Conservation (phyloP, 2,888 invertebrate genomes). For the Caenorhabditis sp. region DNA sequence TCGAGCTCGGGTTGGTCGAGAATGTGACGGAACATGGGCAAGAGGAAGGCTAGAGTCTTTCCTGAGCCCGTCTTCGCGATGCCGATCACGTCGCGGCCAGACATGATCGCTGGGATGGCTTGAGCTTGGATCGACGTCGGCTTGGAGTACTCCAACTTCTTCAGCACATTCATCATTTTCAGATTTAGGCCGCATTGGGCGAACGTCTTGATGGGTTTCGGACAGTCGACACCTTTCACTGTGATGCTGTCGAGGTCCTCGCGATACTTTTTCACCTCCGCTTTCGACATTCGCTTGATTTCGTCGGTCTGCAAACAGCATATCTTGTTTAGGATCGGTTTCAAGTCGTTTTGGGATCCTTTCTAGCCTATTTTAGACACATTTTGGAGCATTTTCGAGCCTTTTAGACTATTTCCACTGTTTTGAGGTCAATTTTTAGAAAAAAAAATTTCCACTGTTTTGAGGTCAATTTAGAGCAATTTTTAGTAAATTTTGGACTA, state of each 20-base stretch:
- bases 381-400: too few relatives aligned
- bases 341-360: too few relatives aligned
- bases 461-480: too few relatives aligned
- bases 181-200: constrained; percentile 98
- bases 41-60: constrained; percentile 96
- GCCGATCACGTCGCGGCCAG: constrained; percentile 86
- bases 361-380: too few relatives aligned
- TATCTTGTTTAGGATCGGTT: neutral
- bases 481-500: too few relatives aligned
- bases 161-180: constrained; percentile 94
- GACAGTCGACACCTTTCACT: constrained; percentile 85
- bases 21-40: constrained; percentile 98
- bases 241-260: constrained; percentile 94
- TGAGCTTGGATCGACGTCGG: constrained; percentile 99
- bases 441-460: too few relatives aligned
- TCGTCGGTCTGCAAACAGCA: constrained; percentile 88
- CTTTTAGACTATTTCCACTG: too few relatives aligned
- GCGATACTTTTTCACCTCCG: constrained; percentile 86
- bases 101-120: constrained; percentile 93
- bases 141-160: constrained; percentile 92
- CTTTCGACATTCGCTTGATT: constrained; percentile 92
- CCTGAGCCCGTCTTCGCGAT: constrained; percentile 99
- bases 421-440: too few relatives aligned
- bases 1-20: constrained; percentile 95
- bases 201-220: constrained; percentile 95